phyloP scores from a whole-genome alignment of 2,888 invertebrate species.

The Leptogaster cylindrica region DNA sequence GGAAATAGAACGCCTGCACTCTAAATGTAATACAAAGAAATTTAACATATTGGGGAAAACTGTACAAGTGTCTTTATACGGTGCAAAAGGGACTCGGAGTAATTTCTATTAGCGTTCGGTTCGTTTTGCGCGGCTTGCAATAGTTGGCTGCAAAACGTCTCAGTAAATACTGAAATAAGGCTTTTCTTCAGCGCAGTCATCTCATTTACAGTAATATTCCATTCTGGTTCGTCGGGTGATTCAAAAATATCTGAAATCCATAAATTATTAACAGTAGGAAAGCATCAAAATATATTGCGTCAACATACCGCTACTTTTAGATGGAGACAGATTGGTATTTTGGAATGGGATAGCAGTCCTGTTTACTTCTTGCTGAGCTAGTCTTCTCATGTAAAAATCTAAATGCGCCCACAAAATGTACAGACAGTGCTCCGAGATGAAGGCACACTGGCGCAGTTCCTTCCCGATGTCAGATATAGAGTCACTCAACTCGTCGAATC shows the following conservation, averaged over 20 bases:
- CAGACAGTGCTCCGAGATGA: constrained; percentile 74
- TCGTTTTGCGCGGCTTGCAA: constrained; percentile 72
- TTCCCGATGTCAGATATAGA: constrained; percentile 66
- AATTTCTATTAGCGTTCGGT: constrained; percentile 73
- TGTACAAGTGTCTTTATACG: constrained; percentile 81
- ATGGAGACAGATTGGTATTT: too few relatives aligned
- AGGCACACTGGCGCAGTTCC: constrained; percentile 68
- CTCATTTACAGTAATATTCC: constrained; percentile 68
- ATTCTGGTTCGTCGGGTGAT: constrained; percentile 63
- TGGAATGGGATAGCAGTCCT: constrained; percentile 42
- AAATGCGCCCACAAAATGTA: constrained; percentile 81
- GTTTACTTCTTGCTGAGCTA: constrained; percentile 52
- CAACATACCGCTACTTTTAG: too few relatives aligned
- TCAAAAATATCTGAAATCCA: constrained; percentile 58
- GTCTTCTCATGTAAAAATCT: constrained; percentile 72
- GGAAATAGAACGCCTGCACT: background rate
- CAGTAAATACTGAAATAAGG: constrained; percentile 76
- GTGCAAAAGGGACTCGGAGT: constrained; percentile 76
- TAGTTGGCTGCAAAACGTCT: constrained; percentile 77
- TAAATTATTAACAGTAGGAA: constrained; percentile 29
- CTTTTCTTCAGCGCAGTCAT: constrained; percentile 74
- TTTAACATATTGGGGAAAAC: too few relatives aligned
- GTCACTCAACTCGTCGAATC: constrained; percentile 62
- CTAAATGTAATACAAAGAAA: too few relatives aligned
- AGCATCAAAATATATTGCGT: too few relatives aligned